Percentiles rank a stretch among this genome's conserved stretches.
phyloP scores from a whole-genome alignment of 2,797 vertebrate genomes.

The Antennarius maculatus region DNA sequence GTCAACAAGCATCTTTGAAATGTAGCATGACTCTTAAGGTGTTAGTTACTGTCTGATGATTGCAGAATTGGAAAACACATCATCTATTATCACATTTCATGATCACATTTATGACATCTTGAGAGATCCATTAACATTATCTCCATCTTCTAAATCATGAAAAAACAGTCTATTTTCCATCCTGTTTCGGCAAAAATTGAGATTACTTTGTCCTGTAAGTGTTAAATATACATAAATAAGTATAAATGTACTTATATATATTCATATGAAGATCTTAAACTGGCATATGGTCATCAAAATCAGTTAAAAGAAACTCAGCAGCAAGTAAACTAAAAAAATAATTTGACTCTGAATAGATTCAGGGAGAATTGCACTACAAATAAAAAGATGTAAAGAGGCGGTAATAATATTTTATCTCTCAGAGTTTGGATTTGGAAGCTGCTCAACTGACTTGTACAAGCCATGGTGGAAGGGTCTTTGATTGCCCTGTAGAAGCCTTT shows the following conservation, averaged over 20 bases:
- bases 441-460: constrained; percentile 92
- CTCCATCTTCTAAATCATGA: constrained; percentile 2
- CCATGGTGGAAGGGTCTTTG: constrained; percentile 93
- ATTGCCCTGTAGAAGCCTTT: constrained; percentile 93
- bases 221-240: no score
- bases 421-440: constrained; percentile 1
- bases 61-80: neutral
- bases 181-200: no score
- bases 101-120: neutral
- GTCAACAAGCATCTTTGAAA: neutral
- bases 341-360: constrained; percentile 19
- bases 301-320: constrained; percentile 1
- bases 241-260: no score
- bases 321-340: neutral
- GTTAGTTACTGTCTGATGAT: neutral
- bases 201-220: no score
- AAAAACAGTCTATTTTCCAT: neutral
- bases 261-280: no score
- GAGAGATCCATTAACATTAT: neutral
- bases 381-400: constrained; percentile 17
- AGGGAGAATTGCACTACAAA: neutral
- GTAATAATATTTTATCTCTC: constrained; percentile 6
- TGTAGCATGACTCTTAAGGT: neutral
- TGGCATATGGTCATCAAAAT: constrained; percentile 2
- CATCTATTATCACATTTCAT: constrained; percentile 3